Evolutionary conservation across 2,113 vertebrate species (phyloP), one percentile per base, ranked within the genome.

Genomic region (Fulmarus glacialis): DNA sequence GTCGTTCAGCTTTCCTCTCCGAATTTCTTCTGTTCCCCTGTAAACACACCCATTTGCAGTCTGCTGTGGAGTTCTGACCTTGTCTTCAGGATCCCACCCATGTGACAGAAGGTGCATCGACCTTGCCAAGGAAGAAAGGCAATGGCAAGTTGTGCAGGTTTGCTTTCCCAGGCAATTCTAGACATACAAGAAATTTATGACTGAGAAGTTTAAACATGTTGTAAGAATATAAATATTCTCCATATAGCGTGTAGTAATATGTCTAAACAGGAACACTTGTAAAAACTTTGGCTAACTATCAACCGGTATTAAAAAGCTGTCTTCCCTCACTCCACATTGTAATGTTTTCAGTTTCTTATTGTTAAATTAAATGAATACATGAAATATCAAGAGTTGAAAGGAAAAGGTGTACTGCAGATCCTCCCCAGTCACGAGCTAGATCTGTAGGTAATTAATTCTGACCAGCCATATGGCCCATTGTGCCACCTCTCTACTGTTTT

Each of bases 151-250:
- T 94, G 48, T 87, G 72, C 93, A 87, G 62, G 70, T 91, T 93
- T 93, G 20, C 66, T 89, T 90, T 95, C 91, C 88, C 93, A 95
- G 81, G 72, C 43, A 58, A 71, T 80, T 50, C 84, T 71, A 84
- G 38, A 75, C 11, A 10, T 30, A 79, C 17, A 66, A 83, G 59
- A 93, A 87, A 95, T 94, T 78, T 91, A 89, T 66, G 93, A 73
- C 63, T 73, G 78, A 93, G 85, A 72, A 88, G 95, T 79, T 89
- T 58, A 92, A 96, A 83, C 74, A 79, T 47, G 92, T 70, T 85
- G 80, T 20, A 58, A 81, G 62, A 91, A 87, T 56, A 77, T 63
- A 95, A 97, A 96, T 80, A 50, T 50, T 42, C 15, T 84, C 40
- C 59, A 60, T 75, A 72, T 62, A 58, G 62, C 67, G 71, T 13